Evolutionary conservation across 64 coral and sea anemone species (phyloP), one percentile per base, ranked within the genome.

Genomic region (Pocillopora verrucosa): DNA sequence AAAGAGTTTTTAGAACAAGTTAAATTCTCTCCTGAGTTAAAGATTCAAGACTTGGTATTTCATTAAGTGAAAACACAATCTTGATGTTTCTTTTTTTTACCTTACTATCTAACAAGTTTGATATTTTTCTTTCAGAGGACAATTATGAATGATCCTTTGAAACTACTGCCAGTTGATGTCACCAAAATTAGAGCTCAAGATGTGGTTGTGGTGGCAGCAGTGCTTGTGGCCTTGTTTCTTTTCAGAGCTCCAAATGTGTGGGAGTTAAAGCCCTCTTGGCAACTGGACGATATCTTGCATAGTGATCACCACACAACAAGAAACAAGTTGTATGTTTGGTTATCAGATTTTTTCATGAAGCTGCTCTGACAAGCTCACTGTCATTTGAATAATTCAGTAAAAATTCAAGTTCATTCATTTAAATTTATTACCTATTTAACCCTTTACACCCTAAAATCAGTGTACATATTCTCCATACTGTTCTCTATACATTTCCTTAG

Each of bases 201-300:
- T 83, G 83, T 93, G 26, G 73, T 88, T 63, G 94, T 96, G 4
- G 80, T 90, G 30, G 88, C 80, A 22, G 91, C 84, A 36, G 89
- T 93, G 76, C 24, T 90, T 37, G 78, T 76, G 51, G 94, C 91
- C 20, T 75, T 93, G 83, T 90, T 96, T 45, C 13, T 96, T 0
- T 96, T 96, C 61, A 82, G 91, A 93, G 94, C 94, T 83, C 94
- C 94, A 24, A 78, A 96, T 90, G 89, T 89, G 16, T 93, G 86
- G 62, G 88, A 90, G 20, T 74, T 96, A 34, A 89, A 96, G 36
- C 82, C 94, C 6, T 88, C 80, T 15, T 96, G 94, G 94, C 91
- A 89, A 56, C 75, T 96, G 2, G 77, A 93, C 61, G 56, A 75
- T 59, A 59, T 20, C 34, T 60, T 62, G 51, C 65, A 36, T 37